Evolutionary conservation across 1,140 invertebrate genomes (phyloP).

Genomic region (Lordiphosa clarofinis): DNA sequence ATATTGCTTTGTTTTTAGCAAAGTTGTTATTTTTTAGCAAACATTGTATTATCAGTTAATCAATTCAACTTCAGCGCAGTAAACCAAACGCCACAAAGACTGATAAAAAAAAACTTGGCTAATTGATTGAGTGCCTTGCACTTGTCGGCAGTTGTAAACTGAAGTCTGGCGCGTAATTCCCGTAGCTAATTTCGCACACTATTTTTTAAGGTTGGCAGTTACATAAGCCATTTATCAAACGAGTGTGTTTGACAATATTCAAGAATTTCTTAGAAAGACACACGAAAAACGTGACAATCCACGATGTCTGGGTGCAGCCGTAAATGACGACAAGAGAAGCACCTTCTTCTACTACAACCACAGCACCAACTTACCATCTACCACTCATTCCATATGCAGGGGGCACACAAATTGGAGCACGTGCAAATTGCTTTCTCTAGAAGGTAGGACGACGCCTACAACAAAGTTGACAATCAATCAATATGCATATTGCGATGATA

Average conservation of each 20-base stretch:
- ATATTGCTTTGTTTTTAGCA: too few relatives aligned
- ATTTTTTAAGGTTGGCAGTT: slow-evolving; percentile 26
- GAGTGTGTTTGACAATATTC: slow-evolving; percentile 32
- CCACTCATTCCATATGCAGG: slow-evolving; percentile 2
- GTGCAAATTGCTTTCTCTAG: slow-evolving; percentile 39
- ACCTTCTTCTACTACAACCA: not conserved
- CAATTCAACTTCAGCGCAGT: slow-evolving; percentile 8
- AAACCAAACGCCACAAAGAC: not conserved
- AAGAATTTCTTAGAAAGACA: slow-evolving; percentile 11
- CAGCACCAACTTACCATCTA: not conserved
- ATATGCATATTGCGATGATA: slow-evolving; percentile 61
- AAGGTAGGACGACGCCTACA: slow-evolving; percentile 17
- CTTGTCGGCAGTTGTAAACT: slow-evolving; percentile 27
- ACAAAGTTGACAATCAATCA: slow-evolving; percentile 49
- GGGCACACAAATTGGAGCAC: slow-evolving; percentile 50
- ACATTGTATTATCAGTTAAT: not conserved
- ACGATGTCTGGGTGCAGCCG: slow-evolving; percentile 32
- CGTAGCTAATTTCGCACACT: slow-evolving; percentile 27
- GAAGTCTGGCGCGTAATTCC: slow-evolving; percentile 27
- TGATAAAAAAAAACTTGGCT: slow-evolving; percentile 1
- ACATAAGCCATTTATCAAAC: slow-evolving; percentile 48
- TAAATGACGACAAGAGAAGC: slow-evolving; percentile 1
- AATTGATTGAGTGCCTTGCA: slow-evolving; percentile 60
- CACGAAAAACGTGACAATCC: slow-evolving; percentile 38
- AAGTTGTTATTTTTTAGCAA: too few relatives aligned